Conservation (phyloP, 2,888 invertebrate genomes). For the Agonopterix subpropinquella region DNA sequence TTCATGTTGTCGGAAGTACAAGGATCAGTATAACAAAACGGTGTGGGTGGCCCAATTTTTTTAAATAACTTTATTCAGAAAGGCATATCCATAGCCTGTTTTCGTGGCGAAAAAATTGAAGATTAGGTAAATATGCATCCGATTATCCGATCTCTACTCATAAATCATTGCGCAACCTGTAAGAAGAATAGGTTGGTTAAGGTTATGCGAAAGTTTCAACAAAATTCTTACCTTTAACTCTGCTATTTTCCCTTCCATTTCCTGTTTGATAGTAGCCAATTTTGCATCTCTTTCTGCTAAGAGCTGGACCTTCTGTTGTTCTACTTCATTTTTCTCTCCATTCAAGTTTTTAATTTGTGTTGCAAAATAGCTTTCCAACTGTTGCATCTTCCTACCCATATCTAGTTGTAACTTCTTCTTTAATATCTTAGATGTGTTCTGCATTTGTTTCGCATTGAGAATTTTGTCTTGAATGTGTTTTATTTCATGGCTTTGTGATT, state of each 20-base stretch:
- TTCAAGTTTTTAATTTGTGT: conserved; percentile 60
- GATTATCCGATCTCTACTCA: too few relatives aligned
- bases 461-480: conserved; percentile 61
- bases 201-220: too few relatives aligned
- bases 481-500: conserved; percentile 56
- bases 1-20: too few relatives aligned
- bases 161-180: too few relatives aligned
- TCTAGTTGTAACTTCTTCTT: conserved; percentile 58
- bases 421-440: conserved; percentile 48
- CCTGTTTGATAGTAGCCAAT: conserved; percentile 35
- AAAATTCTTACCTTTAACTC: conserved; percentile 42
- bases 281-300: conserved; percentile 60
- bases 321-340: conserved; percentile 65
- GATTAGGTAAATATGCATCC: too few relatives aligned
- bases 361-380: conserved; percentile 56
- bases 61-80: too few relatives aligned
- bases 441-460: conserved; percentile 53
- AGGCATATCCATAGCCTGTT: too few relatives aligned
- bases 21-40: too few relatives aligned
- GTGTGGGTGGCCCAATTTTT: too few relatives aligned
- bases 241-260: conserved; percentile 53
- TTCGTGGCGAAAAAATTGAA: too few relatives aligned
- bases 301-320: conserved; percentile 55
- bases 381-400: conserved; percentile 62
- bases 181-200: too few relatives aligned